Conservation (phyloP, 2,113 vertebrate species). For the Bos javanicus region DNA sequence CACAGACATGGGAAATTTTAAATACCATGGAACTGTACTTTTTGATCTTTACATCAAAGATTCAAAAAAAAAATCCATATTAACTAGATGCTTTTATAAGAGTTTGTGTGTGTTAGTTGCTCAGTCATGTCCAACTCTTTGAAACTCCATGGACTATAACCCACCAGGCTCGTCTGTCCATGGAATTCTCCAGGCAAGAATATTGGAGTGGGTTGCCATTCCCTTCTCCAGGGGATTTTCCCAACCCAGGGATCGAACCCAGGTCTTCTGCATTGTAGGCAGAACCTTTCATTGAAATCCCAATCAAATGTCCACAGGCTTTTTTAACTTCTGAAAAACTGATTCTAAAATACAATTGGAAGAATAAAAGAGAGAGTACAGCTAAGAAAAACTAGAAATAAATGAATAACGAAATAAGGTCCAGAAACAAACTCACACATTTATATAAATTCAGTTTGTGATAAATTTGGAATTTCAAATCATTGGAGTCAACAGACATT, state of each 20-base stretch:
- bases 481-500: neutral
- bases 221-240: neutral
- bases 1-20: neutral
- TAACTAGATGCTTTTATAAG: neutral
- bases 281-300: neutral
- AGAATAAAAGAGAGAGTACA: neutral
- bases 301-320: neutral
- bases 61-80: neutral
- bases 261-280: neutral
- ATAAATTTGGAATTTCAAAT: neutral
- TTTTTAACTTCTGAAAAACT: neutral
- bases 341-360: neutral
- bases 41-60: neutral
- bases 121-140: neutral
- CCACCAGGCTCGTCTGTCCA: neutral
- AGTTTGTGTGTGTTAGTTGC: neutral
- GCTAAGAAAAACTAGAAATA: conserved; percentile 12
- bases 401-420: conserved; percentile 10
- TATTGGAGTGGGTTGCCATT: neutral
- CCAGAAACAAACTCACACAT: neutral
- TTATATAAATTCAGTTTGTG: neutral
- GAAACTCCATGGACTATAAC: neutral
- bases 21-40: neutral
- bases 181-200: neutral
- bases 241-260: neutral